phyloP scores from a whole-genome alignment of 2,888 invertebrate species.

The Apocheima hispidaria region DNA sequence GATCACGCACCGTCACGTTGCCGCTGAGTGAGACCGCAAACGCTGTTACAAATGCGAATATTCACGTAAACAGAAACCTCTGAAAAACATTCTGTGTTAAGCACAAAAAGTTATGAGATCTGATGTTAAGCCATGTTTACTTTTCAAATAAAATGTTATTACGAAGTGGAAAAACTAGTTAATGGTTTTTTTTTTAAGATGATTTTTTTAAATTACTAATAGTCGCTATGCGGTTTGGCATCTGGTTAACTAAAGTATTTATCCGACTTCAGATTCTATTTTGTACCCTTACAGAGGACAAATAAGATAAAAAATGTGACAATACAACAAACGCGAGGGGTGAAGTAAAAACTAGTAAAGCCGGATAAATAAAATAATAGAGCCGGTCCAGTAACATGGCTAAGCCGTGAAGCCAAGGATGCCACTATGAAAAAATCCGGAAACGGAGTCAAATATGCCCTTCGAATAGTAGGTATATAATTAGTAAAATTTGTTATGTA shows the following conservation, averaged over 20 bases:
- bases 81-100: not conserved
- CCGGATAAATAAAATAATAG: not conserved
- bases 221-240: too few species aligned
- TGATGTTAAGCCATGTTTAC: not conserved
- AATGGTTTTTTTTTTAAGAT: not conserved
- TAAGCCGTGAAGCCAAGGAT: not conserved
- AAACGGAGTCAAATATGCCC: not conserved
- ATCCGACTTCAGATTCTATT: not conserved
- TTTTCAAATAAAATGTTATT: not conserved
- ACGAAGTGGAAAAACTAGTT: not conserved
- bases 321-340: not conserved
- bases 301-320: not conserved
- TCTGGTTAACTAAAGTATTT: too few species aligned
- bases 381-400: not conserved
- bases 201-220: too few species aligned
- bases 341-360: not conserved
- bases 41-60: too few species aligned
- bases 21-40: too few species aligned
- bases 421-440: not conserved
- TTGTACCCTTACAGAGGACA: too few species aligned
- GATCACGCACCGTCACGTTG: too few species aligned
- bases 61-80: not conserved
- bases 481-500: not conserved
- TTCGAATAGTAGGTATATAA: not conserved
- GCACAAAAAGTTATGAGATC: not conserved